A percentile compares a stretch with the other conserved stretches of the same genome.
Evolutionary conservation across 2,888 invertebrate species (phyloP).

Genomic region (Napeogenes sylphis): DNA sequence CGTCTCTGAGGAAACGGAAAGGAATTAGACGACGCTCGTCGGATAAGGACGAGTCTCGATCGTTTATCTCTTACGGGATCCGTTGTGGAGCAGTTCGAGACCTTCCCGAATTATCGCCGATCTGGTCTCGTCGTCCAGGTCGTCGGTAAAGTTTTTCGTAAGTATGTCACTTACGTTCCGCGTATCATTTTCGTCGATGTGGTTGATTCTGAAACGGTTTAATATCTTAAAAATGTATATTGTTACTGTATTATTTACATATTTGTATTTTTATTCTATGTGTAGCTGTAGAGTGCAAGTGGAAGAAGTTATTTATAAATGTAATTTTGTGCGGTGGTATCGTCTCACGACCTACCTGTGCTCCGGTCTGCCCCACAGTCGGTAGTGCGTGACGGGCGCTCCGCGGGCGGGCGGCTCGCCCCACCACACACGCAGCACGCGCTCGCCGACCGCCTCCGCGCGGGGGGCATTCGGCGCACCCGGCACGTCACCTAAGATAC

Average conservation of each 20-base stretch:
- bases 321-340: no score
- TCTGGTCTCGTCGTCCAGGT: slow-evolving; percentile 59
- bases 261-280: no score
- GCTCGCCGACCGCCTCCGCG: slow-evolving; percentile 84
- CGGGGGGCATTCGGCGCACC: slow-evolving; percentile 86
- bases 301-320: no score
- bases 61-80: slow-evolving; percentile 76
- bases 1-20: slow-evolving; percentile 70
- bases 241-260: no score
- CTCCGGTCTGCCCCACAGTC: slow-evolving; percentile 82
- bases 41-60: no score
- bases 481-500: slow-evolving; percentile 83
- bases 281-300: no score
- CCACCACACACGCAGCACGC: slow-evolving; percentile 89
- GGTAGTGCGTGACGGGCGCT: slow-evolving; percentile 84
- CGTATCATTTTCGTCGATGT: slow-evolving; percentile 46
- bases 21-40: no score
- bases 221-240: neutral
- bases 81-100: slow-evolving; percentile 82
- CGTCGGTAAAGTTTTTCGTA: slow-evolving; percentile 49
- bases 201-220: slow-evolving; percentile 26
- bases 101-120: slow-evolving; percentile 74
- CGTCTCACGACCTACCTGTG: slow-evolving; percentile 41
- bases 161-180: slow-evolving; percentile 54
- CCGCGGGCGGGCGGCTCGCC: slow-evolving; percentile 87